phyloP scores from a whole-genome alignment of 2,797 vertebrate genomes.

The Manis javanica region DNA sequence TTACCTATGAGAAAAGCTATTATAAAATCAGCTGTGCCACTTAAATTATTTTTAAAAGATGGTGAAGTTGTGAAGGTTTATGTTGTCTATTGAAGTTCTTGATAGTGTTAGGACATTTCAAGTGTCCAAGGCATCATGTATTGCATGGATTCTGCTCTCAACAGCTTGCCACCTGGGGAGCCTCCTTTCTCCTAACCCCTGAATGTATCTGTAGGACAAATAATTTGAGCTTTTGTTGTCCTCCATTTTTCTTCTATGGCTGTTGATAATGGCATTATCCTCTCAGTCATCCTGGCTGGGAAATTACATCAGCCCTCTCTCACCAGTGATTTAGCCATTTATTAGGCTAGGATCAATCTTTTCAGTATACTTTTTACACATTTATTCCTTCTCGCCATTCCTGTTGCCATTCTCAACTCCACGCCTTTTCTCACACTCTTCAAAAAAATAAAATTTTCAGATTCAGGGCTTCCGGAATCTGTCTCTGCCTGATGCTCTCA shows the following conservation, averaged over 20 bases:
- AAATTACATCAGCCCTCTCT: neutral
- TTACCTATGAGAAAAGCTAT: neutral
- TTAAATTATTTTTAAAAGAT: neutral
- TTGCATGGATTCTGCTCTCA: neutral
- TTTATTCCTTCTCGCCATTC: neutral
- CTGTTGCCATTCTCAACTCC: neutral
- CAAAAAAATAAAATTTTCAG: neutral
- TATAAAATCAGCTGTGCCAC: neutral
- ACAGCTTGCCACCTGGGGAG: neutral
- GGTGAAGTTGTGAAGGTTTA: neutral
- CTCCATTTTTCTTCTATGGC: neutral
- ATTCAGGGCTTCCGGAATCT: neutral
- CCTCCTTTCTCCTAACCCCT: neutral
- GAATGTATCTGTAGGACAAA: neutral
- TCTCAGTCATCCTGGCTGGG: neutral
- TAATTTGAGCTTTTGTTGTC: neutral
- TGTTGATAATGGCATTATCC: neutral
- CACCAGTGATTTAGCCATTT: neutral
- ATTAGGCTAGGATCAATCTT: neutral
- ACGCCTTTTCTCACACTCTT: neutral
- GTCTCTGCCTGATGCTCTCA: neutral
- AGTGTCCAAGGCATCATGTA: neutral
- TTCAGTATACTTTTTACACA: neutral
- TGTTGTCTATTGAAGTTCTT: neutral
- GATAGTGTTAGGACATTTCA: neutral